Evolutionary conservation across 2,113 vertebrate genomes (phyloP).

Genomic region (Eira barbara): DNA sequence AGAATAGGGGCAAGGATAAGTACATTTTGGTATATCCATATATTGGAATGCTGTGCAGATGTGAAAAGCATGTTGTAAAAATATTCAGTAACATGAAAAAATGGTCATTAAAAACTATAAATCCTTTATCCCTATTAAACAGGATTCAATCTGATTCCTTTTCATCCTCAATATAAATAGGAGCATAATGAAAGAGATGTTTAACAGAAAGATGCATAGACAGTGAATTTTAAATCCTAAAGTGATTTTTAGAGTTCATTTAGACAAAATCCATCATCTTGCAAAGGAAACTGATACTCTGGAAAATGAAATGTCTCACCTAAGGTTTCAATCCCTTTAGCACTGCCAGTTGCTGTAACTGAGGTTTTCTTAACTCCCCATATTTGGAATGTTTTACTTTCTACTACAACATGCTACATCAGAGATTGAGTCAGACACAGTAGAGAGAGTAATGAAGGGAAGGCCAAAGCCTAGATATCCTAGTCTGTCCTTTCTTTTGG

Average conservation of each 20-base stretch:
- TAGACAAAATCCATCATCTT: slow-evolving; percentile 17
- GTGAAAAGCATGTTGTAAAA: slow-evolving; percentile 46
- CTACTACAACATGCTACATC: background rate
- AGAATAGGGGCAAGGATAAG: background rate
- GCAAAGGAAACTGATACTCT: background rate
- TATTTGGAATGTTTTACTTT: background rate
- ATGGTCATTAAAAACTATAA: slow-evolving; percentile 1
- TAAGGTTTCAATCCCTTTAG: background rate
- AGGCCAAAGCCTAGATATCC: background rate
- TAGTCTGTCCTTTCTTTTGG: background rate
- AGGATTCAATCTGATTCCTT: background rate
- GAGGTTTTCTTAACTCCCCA: background rate
- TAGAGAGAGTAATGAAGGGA: background rate
- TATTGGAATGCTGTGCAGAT: background rate
- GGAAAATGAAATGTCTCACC: background rate
- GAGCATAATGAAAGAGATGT: background rate
- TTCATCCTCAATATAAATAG: background rate
- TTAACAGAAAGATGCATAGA: background rate
- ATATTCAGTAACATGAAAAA: slow-evolving; percentile 22
- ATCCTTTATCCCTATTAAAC: background rate
- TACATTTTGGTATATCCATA: slow-evolving; percentile 17
- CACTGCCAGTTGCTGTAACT: background rate
- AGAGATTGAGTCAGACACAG: background rate
- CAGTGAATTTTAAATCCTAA: slow-evolving; percentile 4
- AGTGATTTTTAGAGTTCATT: background rate